phyloP scores from a whole-genome alignment of 1,140 invertebrate species.

The Panagrolaimus sp. region DNA sequence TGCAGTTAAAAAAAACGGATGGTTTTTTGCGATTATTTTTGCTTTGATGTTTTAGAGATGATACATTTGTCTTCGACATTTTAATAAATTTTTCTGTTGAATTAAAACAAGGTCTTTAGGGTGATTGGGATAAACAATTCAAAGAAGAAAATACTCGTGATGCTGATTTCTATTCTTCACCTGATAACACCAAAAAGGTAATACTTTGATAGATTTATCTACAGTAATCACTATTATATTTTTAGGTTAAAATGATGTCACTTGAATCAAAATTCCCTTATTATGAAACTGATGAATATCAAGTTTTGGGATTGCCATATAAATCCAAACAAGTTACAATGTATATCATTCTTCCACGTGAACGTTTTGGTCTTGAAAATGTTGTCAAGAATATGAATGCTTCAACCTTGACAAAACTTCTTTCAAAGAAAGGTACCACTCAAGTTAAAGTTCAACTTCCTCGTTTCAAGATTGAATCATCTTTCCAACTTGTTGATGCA shows the following conservation, averaged over 20 bases:
- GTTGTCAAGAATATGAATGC: conserved; percentile 23
- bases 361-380: conserved; percentile 23
- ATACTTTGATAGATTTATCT: neutral
- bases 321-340: neutral
- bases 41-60: no score
- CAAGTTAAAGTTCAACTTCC: conserved; percentile 35
- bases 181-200: conserved; percentile 19
- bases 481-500: conserved; percentile 35
- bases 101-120: no score
- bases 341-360: conserved; percentile 25
- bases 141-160: conserved; percentile 21
- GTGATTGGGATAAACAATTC: conserved; percentile 34
- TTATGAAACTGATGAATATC: conserved; percentile 20
- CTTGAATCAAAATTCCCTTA: conserved; percentile 20
- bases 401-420: neutral
- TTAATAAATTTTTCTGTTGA: no score
- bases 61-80: no score
- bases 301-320: conserved; percentile 28
- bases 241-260: conserved; percentile 23
- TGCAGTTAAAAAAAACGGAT: no score
- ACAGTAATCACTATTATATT: neutral
- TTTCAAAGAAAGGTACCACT: neutral
- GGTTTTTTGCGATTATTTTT: no score
- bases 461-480: conserved; percentile 53
- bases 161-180: conserved; percentile 25